Conservation (phyloP, 1,140 invertebrate species). For the Heliconius hermathena region DNA sequence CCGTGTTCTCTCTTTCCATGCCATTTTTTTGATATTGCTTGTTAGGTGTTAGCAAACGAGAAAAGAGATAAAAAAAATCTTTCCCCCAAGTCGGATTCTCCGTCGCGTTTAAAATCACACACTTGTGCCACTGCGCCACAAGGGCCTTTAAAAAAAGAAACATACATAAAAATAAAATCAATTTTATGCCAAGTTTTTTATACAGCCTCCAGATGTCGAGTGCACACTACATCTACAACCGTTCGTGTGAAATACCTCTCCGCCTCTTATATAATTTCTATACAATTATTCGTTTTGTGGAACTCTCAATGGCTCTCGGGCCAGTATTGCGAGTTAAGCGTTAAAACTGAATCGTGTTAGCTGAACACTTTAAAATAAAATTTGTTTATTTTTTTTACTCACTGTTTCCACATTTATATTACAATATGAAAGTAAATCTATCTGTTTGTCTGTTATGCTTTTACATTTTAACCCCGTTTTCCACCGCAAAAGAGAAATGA, state of each 20-base stretch:
- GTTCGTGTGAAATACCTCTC: slow-evolving; percentile 7
- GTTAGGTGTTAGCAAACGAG: too few relatives aligned
- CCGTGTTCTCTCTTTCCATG: too few relatives aligned
- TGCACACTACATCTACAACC: background rate
- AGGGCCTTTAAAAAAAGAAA: background rate
- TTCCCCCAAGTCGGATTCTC: too few relatives aligned
- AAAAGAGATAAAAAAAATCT: too few relatives aligned
- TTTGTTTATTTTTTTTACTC: background rate
- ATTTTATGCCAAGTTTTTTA: background rate
- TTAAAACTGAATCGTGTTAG: slow-evolving; percentile 23
- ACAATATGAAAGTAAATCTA: background rate
- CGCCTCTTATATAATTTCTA: slow-evolving; percentile 17
- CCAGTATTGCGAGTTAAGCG: slow-evolving; percentile 19
- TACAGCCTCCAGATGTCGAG: background rate
- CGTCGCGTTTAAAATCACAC: too few relatives aligned
- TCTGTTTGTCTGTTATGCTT: too few relatives aligned
- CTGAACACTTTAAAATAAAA: background rate
- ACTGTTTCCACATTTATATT: too few relatives aligned
- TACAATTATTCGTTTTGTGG: slow-evolving; percentile 14
- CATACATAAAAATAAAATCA: background rate
- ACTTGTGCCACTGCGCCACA: background rate
- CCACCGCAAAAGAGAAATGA: too few relatives aligned
- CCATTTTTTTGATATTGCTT: too few relatives aligned
- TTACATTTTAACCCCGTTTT: too few relatives aligned
- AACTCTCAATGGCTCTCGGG: slow-evolving; percentile 22